Base-by-base conservation (phyloP, 2,113 vertebrate species). In the Misgurnus mizolepis region DNA sequence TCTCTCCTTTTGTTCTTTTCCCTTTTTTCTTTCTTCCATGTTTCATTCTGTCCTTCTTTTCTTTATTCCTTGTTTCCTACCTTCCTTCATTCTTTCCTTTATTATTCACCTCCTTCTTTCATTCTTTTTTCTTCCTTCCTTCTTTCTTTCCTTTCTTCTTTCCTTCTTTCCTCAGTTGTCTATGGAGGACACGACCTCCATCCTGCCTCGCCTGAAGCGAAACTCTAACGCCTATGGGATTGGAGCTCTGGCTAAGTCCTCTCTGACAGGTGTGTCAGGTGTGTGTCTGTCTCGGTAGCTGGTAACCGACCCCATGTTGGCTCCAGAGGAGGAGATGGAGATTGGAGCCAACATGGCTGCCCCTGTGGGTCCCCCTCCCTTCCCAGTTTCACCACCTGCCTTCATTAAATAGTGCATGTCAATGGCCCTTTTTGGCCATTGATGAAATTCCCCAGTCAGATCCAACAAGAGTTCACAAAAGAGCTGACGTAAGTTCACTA, bases 151-250 rank as follows among this genome's bases (percentile, higher is more conserved):
- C 66, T 68, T 49, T 34, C 66, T 49, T 79, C 61, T 70, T 71
- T 45, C 45, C 78, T 73, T 83, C 90, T 55, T 6, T 82, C 62
- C 5, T 75, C 88, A 99, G 97, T 92, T 97, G 75, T 99, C 97
- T 88, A 97, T 98, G 96, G 97, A 99, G 93, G 97, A 99, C 88
- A 99, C 97, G 43, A 98, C 96, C 83, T 99, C 97, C 87, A 99
- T 99, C 86, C 96, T 99, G 79, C 97, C 97, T 80, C 95, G 95
- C 86, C 94, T 98, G 85, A 99, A 98, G 89, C 93, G 95, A 86
- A 96, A 97, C 83, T 91, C 95, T 72, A 96, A 98, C 84, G 88
- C 94, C 79, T 98, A 98, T 72, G 97, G 97, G 89, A 99, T 99
- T 85, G 96, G 97, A 78, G 97, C 97, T 90, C 94, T 99, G 93